Base-by-base conservation (phyloP, 2,113 vertebrate species). In the Protomyctophum bolini region DNA sequence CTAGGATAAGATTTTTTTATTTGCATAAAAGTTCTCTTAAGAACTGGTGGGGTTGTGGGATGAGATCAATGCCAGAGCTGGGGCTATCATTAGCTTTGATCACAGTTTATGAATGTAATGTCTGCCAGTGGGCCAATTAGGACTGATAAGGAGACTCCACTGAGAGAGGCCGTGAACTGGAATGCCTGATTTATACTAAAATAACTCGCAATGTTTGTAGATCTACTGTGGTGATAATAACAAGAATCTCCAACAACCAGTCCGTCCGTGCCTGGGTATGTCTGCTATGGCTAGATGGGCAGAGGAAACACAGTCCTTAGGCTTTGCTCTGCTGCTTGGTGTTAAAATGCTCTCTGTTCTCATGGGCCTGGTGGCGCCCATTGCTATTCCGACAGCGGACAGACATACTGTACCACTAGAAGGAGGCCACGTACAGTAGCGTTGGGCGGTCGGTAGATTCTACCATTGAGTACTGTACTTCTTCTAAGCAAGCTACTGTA, bases 71-170 rank as follows among this genome's bases (percentile, higher is more conserved):
- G 57, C 57, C 21, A 64, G n/a, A 15, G 9, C 3, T 29, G 49
- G 7, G 56, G 47, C 15, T 49, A 61, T 29, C 9, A 29, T 6
- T 50, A 50, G 57, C 57, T 58, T 58, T 58, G 57, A 58, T 29
- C 15, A 58, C 57, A 58, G 57, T 10, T 29, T 21, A 6, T 58
- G 3, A 28, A 10, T 11, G 29, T 29, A 56, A 8, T 7, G 55
- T 9, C 57, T 58, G 57, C 57, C 57, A 58, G 57, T 33, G 4
- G 57, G 57, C 21, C 57, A 58, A 58, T 58, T 58, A 58, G 21
- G 29, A 8, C 9, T 10, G 47, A 50, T 29, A 51, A 64, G 11
- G 9, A 10, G 62, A 64, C 29, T 64, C 49, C 14, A 28, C 6
- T 6, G 48, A 15, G 50, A 11, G 10, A 51, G 6, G 62, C 62